A percentile compares a stretch with the other conserved stretches of the same genome.
Conservation (phyloP, 2,797 vertebrate species). For the Astyanax mexicanus region DNA sequence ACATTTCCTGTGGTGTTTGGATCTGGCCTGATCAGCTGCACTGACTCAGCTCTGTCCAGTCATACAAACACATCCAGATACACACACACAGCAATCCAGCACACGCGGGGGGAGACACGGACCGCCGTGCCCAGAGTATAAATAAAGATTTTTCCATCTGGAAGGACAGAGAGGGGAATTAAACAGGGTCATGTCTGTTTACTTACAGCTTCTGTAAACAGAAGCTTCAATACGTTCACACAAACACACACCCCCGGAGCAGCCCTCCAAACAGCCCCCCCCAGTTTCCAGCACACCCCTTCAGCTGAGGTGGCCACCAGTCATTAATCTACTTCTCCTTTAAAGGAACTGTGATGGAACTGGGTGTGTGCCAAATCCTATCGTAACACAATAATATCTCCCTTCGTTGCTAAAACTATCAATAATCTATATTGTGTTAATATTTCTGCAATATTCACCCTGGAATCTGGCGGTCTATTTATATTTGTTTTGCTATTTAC, state of each 20-base stretch:
- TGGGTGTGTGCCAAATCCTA: too few relatives aligned
- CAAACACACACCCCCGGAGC: background rate
- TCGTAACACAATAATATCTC: too few relatives aligned
- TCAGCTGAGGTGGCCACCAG: too few relatives aligned
- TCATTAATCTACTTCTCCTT: too few relatives aligned
- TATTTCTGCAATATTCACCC: too few relatives aligned
- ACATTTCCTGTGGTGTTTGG: conserved; percentile 7
- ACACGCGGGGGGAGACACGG: background rate
- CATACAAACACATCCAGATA: conserved; percentile 3
- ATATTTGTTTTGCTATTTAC: too few relatives aligned
- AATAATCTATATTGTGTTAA: too few relatives aligned
- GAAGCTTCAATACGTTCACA: conserved; percentile 25
- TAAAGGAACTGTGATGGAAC: too few relatives aligned
- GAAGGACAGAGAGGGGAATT: background rate
- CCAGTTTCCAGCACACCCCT: background rate
- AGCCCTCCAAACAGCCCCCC: too few relatives aligned
- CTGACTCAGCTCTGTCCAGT: background rate
- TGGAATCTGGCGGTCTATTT: too few relatives aligned
- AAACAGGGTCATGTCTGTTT: conserved; percentile 10
- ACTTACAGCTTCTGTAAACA: conserved; percentile 11
- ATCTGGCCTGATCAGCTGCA: background rate
- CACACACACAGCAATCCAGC: background rate
- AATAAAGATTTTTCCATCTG: conserved; percentile 10
- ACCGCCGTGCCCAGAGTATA: background rate
- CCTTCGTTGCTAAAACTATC: too few relatives aligned